These are phyloP conservation scores for Acromyrmex echinatior DNA, from an alignment of 1,140 invertebrate genomes.

Conservation along the genomic window DNA sequence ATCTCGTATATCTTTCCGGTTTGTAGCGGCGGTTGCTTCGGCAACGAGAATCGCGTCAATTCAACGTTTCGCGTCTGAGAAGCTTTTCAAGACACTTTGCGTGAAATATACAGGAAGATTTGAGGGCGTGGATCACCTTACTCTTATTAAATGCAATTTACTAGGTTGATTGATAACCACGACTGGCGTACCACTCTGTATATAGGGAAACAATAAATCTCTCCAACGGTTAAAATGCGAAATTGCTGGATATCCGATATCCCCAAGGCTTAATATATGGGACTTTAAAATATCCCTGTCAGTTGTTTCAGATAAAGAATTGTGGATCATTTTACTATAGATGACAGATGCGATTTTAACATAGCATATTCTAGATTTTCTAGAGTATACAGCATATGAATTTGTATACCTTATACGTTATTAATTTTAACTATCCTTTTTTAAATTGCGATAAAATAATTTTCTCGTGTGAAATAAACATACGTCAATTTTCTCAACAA, in stretches of 20 bases:
- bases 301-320: slow-evolving; percentile 50
- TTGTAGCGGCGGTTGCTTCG: slow-evolving; percentile 79
- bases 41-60: slow-evolving; percentile 75
- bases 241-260: slow-evolving; percentile 63
- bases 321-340: slow-evolving; percentile 35
- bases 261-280: slow-evolving; percentile 59
- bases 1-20: slow-evolving; percentile 84
- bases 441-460: neutral
- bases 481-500: neutral
- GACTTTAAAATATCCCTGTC: slow-evolving; percentile 60
- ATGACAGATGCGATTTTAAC: slow-evolving; percentile 9
- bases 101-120: slow-evolving; percentile 57
- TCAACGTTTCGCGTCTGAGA: slow-evolving; percentile 66
- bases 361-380: neutral
- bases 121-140: slow-evolving; percentile 59
- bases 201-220: slow-evolving; percentile 57
- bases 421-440: neutral
- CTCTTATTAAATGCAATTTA: slow-evolving; percentile 63
- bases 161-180: slow-evolving; percentile 54
- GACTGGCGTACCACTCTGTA: slow-evolving; percentile 29
- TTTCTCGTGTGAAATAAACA: neutral
- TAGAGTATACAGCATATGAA: neutral
- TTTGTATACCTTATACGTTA: neutral
- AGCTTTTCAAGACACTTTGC: slow-evolving; percentile 44
- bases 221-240: slow-evolving; percentile 52